Conservation (phyloP, 2,113 vertebrate species). For the Carassius carassius region DNA sequence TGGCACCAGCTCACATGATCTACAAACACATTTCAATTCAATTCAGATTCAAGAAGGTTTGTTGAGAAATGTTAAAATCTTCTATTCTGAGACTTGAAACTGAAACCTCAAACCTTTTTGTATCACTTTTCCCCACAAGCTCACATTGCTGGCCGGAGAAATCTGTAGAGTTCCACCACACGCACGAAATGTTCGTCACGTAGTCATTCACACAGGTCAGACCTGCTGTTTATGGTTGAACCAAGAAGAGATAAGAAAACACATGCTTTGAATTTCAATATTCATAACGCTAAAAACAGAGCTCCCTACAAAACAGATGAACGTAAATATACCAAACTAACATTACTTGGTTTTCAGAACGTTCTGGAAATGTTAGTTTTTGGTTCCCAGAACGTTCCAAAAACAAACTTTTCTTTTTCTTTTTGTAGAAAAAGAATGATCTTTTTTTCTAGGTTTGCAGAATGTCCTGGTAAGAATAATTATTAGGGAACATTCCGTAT, state of each 20-base stretch:
- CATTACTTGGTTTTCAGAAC: not conserved
- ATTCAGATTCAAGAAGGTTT: not conserved
- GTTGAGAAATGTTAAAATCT: not conserved
- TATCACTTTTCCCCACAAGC: not conserved
- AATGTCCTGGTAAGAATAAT: too few relatives aligned
- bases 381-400: too few relatives aligned
- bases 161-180: slow-evolving; percentile 24
- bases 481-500: too few relatives aligned
- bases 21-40: not conserved
- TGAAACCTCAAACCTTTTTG: not conserved
- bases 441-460: too few relatives aligned
- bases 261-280: not conserved
- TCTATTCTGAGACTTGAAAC: not conserved
- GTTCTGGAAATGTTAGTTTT: not conserved
- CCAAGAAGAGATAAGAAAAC: not conserved
- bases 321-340: not conserved
- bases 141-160: not conserved
- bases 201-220: slow-evolving; percentile 47
- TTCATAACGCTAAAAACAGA: not conserved
- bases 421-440: too few relatives aligned
- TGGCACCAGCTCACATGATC: slow-evolving; percentile 60
- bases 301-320: not conserved
- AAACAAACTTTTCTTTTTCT: too few relatives aligned
- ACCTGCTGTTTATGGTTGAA: slow-evolving; percentile 5
- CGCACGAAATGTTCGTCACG: slow-evolving; percentile 30